These are phyloP conservation scores for Neodiprion fabricii DNA, from an alignment of 1,140 invertebrate species.

Conservation along the genomic window DNA sequence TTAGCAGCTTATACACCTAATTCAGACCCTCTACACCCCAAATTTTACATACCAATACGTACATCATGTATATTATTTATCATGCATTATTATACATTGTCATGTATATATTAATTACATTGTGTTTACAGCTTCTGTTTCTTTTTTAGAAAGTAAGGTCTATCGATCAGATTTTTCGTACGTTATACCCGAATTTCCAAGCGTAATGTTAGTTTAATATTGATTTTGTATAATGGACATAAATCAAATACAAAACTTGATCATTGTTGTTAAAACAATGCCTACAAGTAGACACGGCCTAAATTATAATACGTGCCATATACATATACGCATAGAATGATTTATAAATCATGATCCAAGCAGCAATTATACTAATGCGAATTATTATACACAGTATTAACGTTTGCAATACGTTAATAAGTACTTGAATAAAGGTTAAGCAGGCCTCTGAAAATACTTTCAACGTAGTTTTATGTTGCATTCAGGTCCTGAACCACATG, in stretches of 20 bases:
- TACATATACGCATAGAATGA: neutral
- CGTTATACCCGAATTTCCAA: neutral
- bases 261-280: conserved; percentile 7
- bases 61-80: too few species aligned
- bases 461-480: neutral
- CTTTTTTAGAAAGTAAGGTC: neutral
- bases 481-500: neutral
- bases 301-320: conserved; percentile 12
- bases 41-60: too few species aligned
- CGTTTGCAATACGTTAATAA: neutral
- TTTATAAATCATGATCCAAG: neutral
- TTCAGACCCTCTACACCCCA: too few species aligned
- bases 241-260: neutral
- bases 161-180: neutral
- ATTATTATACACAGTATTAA: neutral
- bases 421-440: neutral
- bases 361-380: neutral
- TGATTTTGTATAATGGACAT: neutral
- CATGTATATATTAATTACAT: too few species aligned
- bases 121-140: neutral
- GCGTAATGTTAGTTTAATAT: neutral
- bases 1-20: too few species aligned
- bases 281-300: conserved; percentile 27
- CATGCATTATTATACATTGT: too few species aligned
- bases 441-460: neutral